Evolutionary conservation across 2,888 invertebrate genomes (phyloP).

Genomic region (Ypsolopha scabrella): DNA sequence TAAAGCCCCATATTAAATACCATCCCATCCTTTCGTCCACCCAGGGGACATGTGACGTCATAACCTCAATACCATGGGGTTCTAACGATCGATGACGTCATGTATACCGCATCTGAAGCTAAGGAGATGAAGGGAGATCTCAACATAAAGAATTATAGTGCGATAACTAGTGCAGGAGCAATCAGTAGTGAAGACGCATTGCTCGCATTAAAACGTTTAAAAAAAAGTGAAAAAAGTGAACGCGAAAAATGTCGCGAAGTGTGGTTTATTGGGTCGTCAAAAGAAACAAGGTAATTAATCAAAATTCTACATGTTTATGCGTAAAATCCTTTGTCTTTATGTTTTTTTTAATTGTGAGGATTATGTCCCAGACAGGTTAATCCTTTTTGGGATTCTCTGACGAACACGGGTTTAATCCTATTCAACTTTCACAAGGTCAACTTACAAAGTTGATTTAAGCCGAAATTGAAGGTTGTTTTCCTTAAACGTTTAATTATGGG

Average conservation of each 20-base stretch:
- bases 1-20: background rate
- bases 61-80: constrained; percentile 28
- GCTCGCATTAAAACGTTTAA: constrained; percentile 34
- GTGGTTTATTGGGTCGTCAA: constrained; percentile 4
- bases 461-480: background rate
- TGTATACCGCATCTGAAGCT: constrained; percentile 28
- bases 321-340: background rate
- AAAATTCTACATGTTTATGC: too few species aligned
- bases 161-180: constrained; percentile 20
- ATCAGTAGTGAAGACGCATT: constrained; percentile 27
- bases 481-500: constrained; percentile 28
- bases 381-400: background rate
- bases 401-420: too few species aligned
- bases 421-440: too few species aligned
- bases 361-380: background rate
- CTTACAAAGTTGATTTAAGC: too few species aligned
- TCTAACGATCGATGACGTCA: constrained; percentile 60
- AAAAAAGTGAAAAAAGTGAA: constrained; percentile 11
- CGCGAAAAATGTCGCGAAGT: constrained; percentile 25
- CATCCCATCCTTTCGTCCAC: background rate
- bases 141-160: constrained; percentile 21
- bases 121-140: constrained; percentile 17
- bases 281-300: constrained; percentile 39
- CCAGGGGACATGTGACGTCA: constrained; percentile 47
- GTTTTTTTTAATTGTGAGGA: background rate